Base-by-base conservation (phyloP, 2,888 invertebrate genomes). In the Drosophila neotestacea region DNA sequence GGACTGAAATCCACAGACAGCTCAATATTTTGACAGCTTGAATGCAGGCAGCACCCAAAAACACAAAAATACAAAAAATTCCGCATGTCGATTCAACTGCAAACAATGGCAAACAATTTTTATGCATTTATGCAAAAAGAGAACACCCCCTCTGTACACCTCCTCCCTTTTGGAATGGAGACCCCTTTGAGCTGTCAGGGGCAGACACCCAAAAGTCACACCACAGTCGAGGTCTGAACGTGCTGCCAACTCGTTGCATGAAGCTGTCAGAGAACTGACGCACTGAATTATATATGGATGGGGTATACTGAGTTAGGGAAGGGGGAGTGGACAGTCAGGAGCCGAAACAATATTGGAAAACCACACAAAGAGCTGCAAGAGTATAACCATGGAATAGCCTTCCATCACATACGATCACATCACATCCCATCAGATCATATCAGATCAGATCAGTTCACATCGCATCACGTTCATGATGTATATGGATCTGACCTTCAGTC, bases 41-140 rank as follows among this genome's bases (percentile, higher is more conserved):
- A 69, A 54, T 54, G 73, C 58, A 64, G 50, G 22, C 81, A 73
- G 52, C 55, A 47, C 48, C 66, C 63, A 51, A 67, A 60, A 47
- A 52, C 41, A 51, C 36, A 54, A 27, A 42, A 22, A 47, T 56
- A 51, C 10, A 22, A 47, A 75, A 30, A 46, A 72, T 44, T 44
- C 34, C 54, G 64, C 56, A 46, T 48, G 67, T 77, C 59, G 55
- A 38, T 42, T 61, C 73, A 66, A 70, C 68, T 68, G 76, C 78
- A 86, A 88, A 84, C 84, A 84, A 84, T 84, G 88, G 84, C 58
- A 85, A 86, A 76, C 87, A 80, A 83, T 89, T 87, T 89, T 77
- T 85, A 86, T 86, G 88, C 88, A 89, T 89, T 86, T 89, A 89
- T 89, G 85, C 85, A 86, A 89, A 89, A 65, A 66, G 51, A 60